These are phyloP conservation scores for Meloidogyne floridensis DNA, from an alignment of 1,140 invertebrate species.

Conservation along the genomic window DNA sequence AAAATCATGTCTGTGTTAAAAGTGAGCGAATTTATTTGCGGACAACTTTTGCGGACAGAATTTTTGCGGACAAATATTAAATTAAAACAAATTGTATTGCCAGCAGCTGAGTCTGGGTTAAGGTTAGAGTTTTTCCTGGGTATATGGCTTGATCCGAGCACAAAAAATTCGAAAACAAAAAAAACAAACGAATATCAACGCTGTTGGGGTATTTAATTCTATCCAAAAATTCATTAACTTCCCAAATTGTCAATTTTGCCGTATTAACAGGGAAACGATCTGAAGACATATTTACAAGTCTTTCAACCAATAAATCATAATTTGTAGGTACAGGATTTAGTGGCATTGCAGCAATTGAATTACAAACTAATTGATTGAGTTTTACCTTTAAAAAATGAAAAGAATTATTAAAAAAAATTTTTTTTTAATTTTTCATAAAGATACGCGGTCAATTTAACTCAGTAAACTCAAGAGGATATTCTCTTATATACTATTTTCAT, in stretches of 20 bases:
- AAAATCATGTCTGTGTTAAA: neutral
- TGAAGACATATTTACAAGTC: constrained; percentile 13
- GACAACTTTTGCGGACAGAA: neutral
- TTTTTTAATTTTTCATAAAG: neutral
- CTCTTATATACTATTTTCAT: no score
- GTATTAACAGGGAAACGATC: constrained; percentile 15
- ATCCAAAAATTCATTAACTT: constrained; percentile 38
- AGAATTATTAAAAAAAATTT: neutral
- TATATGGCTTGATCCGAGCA: no score
- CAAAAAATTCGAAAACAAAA: neutral
- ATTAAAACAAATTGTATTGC: no score
- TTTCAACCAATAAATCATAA: constrained; percentile 4
- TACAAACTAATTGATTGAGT: constrained; percentile 24
- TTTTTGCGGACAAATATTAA: neutral
- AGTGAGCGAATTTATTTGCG: neutral
- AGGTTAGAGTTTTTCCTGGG: no score
- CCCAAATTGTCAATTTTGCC: constrained; percentile 24
- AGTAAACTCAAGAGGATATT: no score
- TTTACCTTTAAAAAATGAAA: constrained; percentile 6
- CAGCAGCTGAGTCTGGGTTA: no score
- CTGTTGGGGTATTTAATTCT: constrained; percentile 15
- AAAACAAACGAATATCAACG: neutral
- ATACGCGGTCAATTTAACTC: no score
- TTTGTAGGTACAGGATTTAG: neutral
- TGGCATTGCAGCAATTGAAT: neutral